Conservation (phyloP, 2,797 vertebrate genomes). For the Jordanella pulchra region DNA sequence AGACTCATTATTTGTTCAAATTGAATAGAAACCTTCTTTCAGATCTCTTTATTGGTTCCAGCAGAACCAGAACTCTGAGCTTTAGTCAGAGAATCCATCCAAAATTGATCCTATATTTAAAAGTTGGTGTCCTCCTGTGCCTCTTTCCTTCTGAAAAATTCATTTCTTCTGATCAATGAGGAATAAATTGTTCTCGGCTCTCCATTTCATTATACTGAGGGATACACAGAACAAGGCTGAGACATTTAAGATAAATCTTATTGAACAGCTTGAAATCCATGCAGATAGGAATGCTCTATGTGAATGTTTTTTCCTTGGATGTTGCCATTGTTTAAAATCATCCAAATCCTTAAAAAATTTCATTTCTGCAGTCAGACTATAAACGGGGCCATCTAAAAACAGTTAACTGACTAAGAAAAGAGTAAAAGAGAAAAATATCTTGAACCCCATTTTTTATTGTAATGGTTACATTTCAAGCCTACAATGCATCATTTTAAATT, state of each 20-base stretch:
- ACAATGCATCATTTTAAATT: too few species aligned
- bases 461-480: too few species aligned
- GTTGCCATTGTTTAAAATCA: neutral
- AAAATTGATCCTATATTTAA: constrained; percentile 14
- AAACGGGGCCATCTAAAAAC: neutral
- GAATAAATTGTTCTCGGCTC: constrained; percentile 20
- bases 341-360: neutral
- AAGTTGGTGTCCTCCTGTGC: neutral
- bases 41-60: constrained; percentile 10
- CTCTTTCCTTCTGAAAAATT: neutral
- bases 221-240: neutral
- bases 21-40: constrained; percentile 2
- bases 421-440: too few species aligned
- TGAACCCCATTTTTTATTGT: too few species aligned
- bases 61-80: constrained; percentile 4
- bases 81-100: constrained; percentile 4
- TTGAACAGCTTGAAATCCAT: neutral
- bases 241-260: constrained; percentile 1
- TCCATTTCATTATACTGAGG: neutral
- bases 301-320: neutral
- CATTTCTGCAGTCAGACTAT: neutral
- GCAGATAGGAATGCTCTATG: neutral
- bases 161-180: constrained; percentile 16
- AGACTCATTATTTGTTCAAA: constrained; percentile 13
- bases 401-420: too few species aligned